A percentile compares a stretch with the other conserved stretches of the same genome.
Evolutionary conservation across 2,113 vertebrate genomes (phyloP).

Genomic region (Silurus meridionalis): DNA sequence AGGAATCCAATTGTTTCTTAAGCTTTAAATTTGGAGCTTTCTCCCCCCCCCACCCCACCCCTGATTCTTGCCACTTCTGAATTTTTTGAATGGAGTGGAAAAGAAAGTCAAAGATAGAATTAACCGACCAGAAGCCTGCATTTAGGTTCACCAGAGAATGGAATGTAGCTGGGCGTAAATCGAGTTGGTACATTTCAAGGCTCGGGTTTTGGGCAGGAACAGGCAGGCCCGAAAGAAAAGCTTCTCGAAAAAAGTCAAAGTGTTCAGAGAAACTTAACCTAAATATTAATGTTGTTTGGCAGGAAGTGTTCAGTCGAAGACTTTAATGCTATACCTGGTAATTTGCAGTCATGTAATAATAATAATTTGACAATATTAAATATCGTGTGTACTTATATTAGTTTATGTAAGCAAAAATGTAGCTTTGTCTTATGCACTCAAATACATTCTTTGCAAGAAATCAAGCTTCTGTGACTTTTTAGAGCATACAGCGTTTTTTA

Average conservation of each 20-base stretch:
- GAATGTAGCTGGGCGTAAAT: constrained; percentile 44
- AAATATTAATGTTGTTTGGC: neutral
- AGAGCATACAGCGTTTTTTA: neutral
- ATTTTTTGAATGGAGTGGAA: constrained; percentile 21
- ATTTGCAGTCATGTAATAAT: neutral
- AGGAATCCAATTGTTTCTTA: constrained; percentile 27
- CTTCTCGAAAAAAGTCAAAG: constrained; percentile 5
- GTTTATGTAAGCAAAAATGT: neutral
- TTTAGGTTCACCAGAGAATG: constrained; percentile 36
- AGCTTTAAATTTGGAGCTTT: constrained; percentile 21
- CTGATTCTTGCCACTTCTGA: constrained; percentile 16
- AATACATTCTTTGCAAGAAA: neutral
- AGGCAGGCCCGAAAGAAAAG: constrained; percentile 55
- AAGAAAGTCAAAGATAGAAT: constrained; percentile 19
- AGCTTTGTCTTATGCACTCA: neutral
- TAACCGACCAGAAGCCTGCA: neutral
- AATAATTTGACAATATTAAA: neutral
- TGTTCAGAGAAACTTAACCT: neutral
- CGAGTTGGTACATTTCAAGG: constrained; percentile 25
- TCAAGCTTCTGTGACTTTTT: neutral
- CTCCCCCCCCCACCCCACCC: no score
- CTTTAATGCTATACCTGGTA: neutral
- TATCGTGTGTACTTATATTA: neutral
- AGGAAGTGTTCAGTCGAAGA: constrained; percentile 15
- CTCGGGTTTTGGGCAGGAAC: constrained; percentile 55